A percentile compares a stretch with the other conserved stretches of the same genome.
Conservation (phyloP, 1,140 invertebrate species). For the Scaptomyza hsui region DNA sequence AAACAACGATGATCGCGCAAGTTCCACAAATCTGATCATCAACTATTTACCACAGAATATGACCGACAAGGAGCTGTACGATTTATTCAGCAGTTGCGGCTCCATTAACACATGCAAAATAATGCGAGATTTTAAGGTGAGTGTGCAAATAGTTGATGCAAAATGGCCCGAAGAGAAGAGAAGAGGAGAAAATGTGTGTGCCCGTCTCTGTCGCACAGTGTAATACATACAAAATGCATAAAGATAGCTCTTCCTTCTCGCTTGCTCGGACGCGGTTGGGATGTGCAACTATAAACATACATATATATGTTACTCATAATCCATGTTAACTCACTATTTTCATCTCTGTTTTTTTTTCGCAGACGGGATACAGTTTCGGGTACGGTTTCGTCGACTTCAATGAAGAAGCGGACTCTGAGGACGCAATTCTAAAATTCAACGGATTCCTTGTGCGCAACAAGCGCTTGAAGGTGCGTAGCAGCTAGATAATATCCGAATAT, state of each 20-base stretch:
- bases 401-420: constrained; percentile 91
- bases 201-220: constrained; percentile 18
- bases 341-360: constrained; percentile 62
- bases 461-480: constrained; percentile 87
- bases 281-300: background rate
- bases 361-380: constrained; percentile 97
- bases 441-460: constrained; percentile 94
- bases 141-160: constrained; percentile 17
- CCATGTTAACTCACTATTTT: background rate
- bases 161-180: background rate
- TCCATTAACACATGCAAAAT: constrained; percentile 95
- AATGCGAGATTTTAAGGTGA: constrained; percentile 94
- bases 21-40: constrained; percentile 93
- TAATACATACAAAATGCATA: constrained; percentile 19
- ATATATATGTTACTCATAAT: constrained; percentile 1
- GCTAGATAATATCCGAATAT: background rate
- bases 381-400: constrained; percentile 98
- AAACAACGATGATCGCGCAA: constrained; percentile 43
- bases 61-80: constrained; percentile 94
- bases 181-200: background rate
- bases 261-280: no score
- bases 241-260: background rate
- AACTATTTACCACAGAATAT: constrained; percentile 98
- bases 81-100: constrained; percentile 94
- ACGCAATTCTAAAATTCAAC: constrained; percentile 94